Evolutionary conservation across 2,888 invertebrate genomes (phyloP), one percentile per base, ranked within the genome.

Genomic region (Alloscopus bannaensis): DNA sequence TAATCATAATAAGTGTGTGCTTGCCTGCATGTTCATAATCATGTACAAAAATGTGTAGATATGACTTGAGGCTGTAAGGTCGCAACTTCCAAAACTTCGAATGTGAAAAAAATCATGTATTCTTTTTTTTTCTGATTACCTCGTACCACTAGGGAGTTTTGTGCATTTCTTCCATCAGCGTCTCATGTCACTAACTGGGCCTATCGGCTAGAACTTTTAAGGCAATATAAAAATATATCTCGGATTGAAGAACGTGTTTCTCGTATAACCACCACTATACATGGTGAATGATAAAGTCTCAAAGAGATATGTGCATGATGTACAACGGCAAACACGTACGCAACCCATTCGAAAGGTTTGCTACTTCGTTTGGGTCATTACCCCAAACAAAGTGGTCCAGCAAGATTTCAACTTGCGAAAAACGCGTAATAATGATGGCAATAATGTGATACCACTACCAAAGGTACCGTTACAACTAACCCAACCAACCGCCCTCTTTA

Each of bases 381-480:
- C 81, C 81, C 83, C 81, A 79, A 83, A 75, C 81, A 81, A 81
- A 83, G 83, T 83, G 83, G 79, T 81, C 83, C 83, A 83, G 81
- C 83, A 82, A 82, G 77, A 76, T 66, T 80, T 76, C 75, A 68
- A 66, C 66, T 40, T 47, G 45, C 42, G 26, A 64, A n/a, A n/a
- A n/a, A n/a, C n/a, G n/a, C n/a, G n/a, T n/a, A 78, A 79, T 72
- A 79, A 79, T 79, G 72, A 72, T 72, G 66, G 79, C 68, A 79
- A 79, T 79, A 72, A 72, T 79, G 72, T 75, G 69, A 50, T 75
- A 52, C 64, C 69, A 64, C 45, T n/a, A 40, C 60, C 66, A 65
- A 29, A 60, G 24, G 73, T 80, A 80, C 82, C 82, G 82, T 82
- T 82, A 82, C 50, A 68, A 13, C 6, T n/a, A n/a, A n/a, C n/a